phyloP scores from a whole-genome alignment of 2,888 invertebrate genomes.

The Drosophila niveifrons region DNA sequence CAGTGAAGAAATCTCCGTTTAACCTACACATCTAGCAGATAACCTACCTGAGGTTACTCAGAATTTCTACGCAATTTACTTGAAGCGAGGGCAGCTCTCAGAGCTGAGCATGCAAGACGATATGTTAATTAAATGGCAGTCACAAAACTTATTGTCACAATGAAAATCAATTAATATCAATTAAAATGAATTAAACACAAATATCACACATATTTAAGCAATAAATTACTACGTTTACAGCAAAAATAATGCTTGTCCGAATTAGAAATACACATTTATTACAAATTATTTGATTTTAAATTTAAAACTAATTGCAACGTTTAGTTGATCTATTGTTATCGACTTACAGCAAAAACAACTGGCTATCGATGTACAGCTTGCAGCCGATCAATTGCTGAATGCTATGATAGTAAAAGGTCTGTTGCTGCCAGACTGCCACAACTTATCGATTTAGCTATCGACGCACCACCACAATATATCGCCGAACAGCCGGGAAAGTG shows the following conservation, averaged over 20 bases:
- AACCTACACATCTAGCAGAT: conserved; percentile 40
- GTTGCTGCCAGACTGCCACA: not conserved
- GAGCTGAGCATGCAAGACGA: not conserved
- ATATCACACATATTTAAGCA: not conserved
- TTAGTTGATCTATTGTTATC: conserved; percentile 31
- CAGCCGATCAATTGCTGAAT: conserved; percentile 29
- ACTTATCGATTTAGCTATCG: conserved; percentile 29
- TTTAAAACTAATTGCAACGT: not conserved
- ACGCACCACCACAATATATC: conserved; percentile 32
- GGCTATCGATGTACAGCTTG: conserved; percentile 24
- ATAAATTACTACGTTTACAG: not conserved
- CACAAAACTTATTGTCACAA: conserved; percentile 3
- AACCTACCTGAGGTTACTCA: conserved; percentile 45
- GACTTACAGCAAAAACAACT: conserved; percentile 1
- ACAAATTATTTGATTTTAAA: not conserved
- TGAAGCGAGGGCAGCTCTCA: conserved; percentile 41
- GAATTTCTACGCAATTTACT: conserved; percentile 7
- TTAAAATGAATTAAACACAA: conserved; percentile 26
- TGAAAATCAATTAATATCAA: conserved; percentile 58
- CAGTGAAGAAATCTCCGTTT: conserved; percentile 48
- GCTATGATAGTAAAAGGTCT: conserved; percentile 8
- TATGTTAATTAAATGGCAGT: conserved; percentile 30
- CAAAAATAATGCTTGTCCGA: not conserved
- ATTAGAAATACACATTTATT: not conserved
- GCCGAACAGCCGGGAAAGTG: conserved; percentile 11